A percentile compares a stretch with the other conserved stretches of the same genome.
These are phyloP conservation scores for Drosophila grimshawi DNA, from an alignment of 1,140 invertebrate genomes.

Conservation along the genomic window DNA sequence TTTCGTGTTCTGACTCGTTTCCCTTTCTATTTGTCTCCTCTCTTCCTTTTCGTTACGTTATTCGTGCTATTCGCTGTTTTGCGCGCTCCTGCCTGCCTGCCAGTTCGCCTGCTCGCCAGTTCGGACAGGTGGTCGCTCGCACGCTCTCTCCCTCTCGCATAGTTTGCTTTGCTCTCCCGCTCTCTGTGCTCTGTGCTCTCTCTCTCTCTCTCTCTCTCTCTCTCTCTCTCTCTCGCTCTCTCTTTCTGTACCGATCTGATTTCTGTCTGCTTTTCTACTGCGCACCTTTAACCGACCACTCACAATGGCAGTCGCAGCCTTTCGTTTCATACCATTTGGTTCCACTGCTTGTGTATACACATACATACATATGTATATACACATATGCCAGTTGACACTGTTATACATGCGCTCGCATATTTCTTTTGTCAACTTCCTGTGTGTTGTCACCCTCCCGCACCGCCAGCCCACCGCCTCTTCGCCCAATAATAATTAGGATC, in stretches of 20 bases:
- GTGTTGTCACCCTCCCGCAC: not conserved
- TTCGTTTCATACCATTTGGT: slow-evolving; percentile 38
- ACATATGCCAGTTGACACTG: slow-evolving; percentile 43
- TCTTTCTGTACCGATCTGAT: slow-evolving; percentile 29
- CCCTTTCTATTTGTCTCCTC: slow-evolving; percentile 46
- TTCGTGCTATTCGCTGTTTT: slow-evolving; percentile 56
- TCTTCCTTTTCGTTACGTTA: slow-evolving; percentile 32
- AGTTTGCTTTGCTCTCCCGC: not conserved
- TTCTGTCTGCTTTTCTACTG: slow-evolving; percentile 23
- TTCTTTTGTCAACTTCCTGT: slow-evolving; percentile 51
- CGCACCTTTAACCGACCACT: slow-evolving; percentile 42
- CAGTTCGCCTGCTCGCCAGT: slow-evolving; percentile 32
- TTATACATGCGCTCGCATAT: slow-evolving; percentile 40
- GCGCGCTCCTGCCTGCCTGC: slow-evolving; percentile 36
- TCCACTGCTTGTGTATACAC: slow-evolving; percentile 5
- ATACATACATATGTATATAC: not conserved
- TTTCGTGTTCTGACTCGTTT: slow-evolving; percentile 48
- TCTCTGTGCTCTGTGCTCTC: slow-evolving; percentile 52
- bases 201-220: slow-evolving; percentile 18
- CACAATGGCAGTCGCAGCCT: slow-evolving; percentile 25
- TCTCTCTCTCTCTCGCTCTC: slow-evolving; percentile 35
- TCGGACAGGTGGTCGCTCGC: slow-evolving; percentile 68
- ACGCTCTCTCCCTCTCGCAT: slow-evolving; percentile 7
- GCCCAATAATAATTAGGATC: slow-evolving; percentile 49
- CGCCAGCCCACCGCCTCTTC: not conserved